Evolutionary conservation across 1,140 invertebrate species (phyloP), one percentile per base, ranked within the genome.

Genomic region (Bombyx mori): DNA sequence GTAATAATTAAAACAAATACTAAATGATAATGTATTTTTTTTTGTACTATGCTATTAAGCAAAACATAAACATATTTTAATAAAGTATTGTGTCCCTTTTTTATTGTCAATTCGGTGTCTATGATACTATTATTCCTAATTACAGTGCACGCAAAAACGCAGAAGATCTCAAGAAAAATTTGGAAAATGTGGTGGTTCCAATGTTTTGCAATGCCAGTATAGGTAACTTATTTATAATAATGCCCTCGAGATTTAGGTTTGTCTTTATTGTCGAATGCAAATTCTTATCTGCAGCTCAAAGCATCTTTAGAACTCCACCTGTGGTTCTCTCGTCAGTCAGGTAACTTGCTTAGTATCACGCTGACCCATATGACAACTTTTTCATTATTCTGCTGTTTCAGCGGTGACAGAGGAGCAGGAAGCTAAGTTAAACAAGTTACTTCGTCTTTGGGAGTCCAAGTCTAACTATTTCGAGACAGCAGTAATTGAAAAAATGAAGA

Each of bases 361-460:
- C 66, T 58, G 52, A 69, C 68, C 71, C 60, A 51, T 74, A 75
- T 52, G 79, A 78, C 84, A 82, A 71, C 68, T 58, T 44, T 77
- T 81, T 83, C 76, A 86, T 75, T 51, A 54, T 79, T 79, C 68
- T 71, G 61, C 75, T 82, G 75, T 83, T 86, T 86, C 92, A 86
- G 93, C 92, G 62, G 94, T 95, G 52, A 93, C 89, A 22, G 94
- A 96, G 52, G 97, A 98, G 44, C 96, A 97, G 84, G 92, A 94
- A 69, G 91, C 91, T 64, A 99, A 98, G 88, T 88, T 99, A 47
- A 94, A 94, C 72, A 99, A 99, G 89, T 87, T 99, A 52, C 88
- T 98, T 18, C 95, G 93, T 54, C 88, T 99, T 8, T 99, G 98
- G 98, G 97, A 98, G 81, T 96, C 96, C 56, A 98, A 99, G 86